Evolutionary conservation across 2,113 vertebrate species (phyloP).

Genomic region (Rhagologus leucostigma): DNA sequence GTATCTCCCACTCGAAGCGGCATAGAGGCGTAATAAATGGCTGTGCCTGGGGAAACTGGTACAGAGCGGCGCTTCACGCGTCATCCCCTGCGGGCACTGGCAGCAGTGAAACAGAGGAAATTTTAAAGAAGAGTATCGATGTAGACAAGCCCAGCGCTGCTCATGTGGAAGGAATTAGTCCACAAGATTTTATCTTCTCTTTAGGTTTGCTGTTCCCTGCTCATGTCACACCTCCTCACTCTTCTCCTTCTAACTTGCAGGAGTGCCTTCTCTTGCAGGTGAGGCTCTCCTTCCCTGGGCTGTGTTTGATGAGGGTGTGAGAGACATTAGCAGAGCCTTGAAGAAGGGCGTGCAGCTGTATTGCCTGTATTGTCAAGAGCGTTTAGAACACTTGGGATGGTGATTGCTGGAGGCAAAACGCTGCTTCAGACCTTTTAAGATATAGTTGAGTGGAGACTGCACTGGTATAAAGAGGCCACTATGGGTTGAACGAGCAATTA

Average conservation of each 20-base stretch:
- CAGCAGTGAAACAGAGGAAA: background rate
- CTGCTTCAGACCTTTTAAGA: background rate
- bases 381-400: background rate
- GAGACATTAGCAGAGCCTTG: background rate
- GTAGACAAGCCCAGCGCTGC: background rate
- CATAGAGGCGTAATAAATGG: rapidly evolving
- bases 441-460: background rate
- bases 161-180: conserved; percentile 8
- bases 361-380: background rate
- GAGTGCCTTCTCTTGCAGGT: background rate
- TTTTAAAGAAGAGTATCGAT: background rate
- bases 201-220: background rate
- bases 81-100: background rate
- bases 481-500: background rate
- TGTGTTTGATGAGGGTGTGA: background rate
- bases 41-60: conserved; percentile 12
- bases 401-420: background rate
- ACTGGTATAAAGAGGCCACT: background rate
- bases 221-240: background rate
- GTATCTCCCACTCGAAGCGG: rapidly evolving
- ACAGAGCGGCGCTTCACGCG: background rate
- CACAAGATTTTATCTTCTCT: conserved; percentile 13
- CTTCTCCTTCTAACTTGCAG: background rate
- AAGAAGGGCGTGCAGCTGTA: background rate
- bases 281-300: background rate